Evolutionary conservation across 2,888 invertebrate genomes (phyloP), one percentile per base, ranked within the genome.

Genomic region (Xestia sexstrigata): DNA sequence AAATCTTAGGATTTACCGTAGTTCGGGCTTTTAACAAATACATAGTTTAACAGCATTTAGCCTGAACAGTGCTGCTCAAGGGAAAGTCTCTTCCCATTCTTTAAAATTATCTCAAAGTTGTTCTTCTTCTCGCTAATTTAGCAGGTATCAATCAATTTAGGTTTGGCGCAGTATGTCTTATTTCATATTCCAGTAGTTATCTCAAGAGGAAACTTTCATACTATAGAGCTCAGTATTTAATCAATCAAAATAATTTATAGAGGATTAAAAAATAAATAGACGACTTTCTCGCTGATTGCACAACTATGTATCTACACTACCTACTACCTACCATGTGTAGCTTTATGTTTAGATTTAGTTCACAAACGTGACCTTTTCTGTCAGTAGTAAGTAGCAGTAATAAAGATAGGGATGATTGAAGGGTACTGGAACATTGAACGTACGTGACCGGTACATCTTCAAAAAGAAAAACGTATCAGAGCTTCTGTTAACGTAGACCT

Each of bases 381-480:
- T 74, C 74, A 72, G 67, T 78, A 20, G 83, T 79, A 78, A 58
- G 70, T 76, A 82, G 62, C 52, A 15, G 79, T 69, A 83, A 79
- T 79, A 81, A 62, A 81, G 69, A 74, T 83, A 70, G 69, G 79
- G 30, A 58, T 83, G 79, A 81, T 83, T 81, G 79, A 52, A 81
- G 74, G 83, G 52, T 60, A 55, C 52, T 82, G 70, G 39, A 78
- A 60, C 65, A 74, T 74, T 83, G 69, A 70, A 23, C 68, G 83
- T 74, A 79, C 80, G 80, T 81, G 80, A 78, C 82, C 83, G 60
- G 65, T 74, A 52, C 65, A 79, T 78, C 62, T 78, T 62, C 69
- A 45, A 71, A 83, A 62, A 74, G 55, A 69, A 45, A 78, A 80
- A 62, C 30, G 47, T 70, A 42, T 13, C n/a, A 47, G 60, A 82